These are phyloP conservation scores for Rallus crepitans DNA, from an alignment of 2,797 vertebrate species.

Conservation along the genomic window DNA sequence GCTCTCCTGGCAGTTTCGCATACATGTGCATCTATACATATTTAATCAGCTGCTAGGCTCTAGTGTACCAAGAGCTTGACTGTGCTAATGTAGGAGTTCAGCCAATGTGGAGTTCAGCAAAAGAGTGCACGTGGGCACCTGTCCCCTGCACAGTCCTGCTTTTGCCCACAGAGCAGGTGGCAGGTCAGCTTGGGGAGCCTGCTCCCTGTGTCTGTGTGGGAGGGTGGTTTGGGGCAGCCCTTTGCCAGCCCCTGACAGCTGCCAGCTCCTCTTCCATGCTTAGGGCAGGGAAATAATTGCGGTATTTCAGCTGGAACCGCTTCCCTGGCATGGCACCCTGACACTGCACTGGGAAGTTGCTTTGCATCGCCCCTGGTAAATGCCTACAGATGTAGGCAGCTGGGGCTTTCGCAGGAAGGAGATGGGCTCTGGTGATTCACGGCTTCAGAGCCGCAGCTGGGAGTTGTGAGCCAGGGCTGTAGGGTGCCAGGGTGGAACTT, in stretches of 20 bases:
- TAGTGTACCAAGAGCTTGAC: not conserved
- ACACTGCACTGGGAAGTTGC: not conserved
- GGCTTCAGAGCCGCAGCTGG: constrained; percentile 73
- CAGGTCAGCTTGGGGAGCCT: not conserved
- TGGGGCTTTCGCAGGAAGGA: constrained; percentile 65
- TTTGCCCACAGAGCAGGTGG: fast-evolving
- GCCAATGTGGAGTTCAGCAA: not conserved
- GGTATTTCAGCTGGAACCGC: not conserved
- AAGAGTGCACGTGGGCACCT: not conserved
- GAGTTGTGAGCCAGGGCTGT: constrained; percentile 48
- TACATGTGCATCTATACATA: not conserved
- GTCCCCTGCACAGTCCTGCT: not conserved
- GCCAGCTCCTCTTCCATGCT: not conserved
- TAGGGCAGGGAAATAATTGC: not conserved
- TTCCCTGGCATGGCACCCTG: not conserved
- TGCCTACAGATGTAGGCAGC: not conserved
- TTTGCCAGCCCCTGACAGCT: not conserved
- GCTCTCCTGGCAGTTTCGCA: not conserved
- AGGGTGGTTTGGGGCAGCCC: not conserved
- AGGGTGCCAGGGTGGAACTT: not conserved
- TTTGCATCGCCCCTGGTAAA: constrained; percentile 23
- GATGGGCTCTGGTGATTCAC: constrained; percentile 75
- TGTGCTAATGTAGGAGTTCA: not conserved
- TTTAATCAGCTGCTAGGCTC: not conserved
- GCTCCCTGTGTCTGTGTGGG: not conserved